A percentile compares a stretch with the other conserved stretches of the same genome.
phyloP scores from a whole-genome alignment of 1,140 invertebrate genomes.

The Plodia interpunctella region DNA sequence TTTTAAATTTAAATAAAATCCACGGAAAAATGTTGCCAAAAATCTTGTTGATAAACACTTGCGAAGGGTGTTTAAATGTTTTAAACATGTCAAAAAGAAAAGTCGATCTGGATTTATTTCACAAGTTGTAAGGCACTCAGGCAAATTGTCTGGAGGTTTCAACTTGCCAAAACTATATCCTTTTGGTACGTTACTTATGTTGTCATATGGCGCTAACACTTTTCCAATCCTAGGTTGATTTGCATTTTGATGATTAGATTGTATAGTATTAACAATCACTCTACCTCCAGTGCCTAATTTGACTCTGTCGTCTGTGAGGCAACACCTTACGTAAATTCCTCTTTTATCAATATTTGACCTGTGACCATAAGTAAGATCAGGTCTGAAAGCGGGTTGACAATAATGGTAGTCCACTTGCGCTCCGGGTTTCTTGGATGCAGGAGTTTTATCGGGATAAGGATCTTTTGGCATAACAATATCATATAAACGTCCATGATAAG shows the following conservation, averaged over 20 bases:
- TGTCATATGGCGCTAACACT: constrained; percentile 67
- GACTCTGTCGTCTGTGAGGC: constrained; percentile 63
- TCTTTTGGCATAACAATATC: constrained; percentile 58
- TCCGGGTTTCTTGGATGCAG: constrained; percentile 53
- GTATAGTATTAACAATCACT: constrained; percentile 53
- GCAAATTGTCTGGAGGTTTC: constrained; percentile 43
- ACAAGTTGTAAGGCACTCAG: constrained; percentile 56
- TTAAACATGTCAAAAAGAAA: constrained; percentile 58
- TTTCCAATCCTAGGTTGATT: constrained; percentile 57
- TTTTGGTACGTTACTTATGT: constrained; percentile 61
- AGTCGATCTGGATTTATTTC: constrained; percentile 62
- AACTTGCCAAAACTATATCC: constrained; percentile 68
- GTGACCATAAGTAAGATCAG: constrained; percentile 63
- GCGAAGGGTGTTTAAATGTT: constrained; percentile 64
- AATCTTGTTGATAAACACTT: constrained; percentile 54
- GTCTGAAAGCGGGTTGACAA: constrained; percentile 44
- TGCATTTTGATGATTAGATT: constrained; percentile 55
- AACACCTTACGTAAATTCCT: constrained; percentile 65
- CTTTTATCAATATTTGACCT: constrained; percentile 65
- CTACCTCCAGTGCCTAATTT: constrained; percentile 39
- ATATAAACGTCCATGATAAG: constrained; percentile 48
- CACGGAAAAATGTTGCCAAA: constrained; percentile 51
- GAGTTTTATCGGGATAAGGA: constrained; percentile 52
- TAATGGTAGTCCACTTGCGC: constrained; percentile 63
- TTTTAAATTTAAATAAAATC: constrained; percentile 61